Conservation (phyloP, 2,888 invertebrate genomes). For the Drosophila anomalata region DNA sequence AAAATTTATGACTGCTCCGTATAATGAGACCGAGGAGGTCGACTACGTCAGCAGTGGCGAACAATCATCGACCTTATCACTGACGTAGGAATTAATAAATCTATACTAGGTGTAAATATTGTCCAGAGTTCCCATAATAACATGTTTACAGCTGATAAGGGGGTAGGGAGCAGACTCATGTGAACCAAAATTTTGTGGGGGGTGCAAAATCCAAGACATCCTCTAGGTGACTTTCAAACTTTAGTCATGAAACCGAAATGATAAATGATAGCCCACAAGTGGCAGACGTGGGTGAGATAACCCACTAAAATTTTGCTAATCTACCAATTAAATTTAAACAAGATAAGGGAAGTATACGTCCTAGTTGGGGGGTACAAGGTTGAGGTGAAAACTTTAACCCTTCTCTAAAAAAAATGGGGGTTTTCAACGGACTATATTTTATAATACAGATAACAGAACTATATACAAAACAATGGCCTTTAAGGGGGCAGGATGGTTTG, state of each 20-base stretch:
- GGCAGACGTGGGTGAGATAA: conserved; percentile 33
- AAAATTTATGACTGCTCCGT: conserved; percentile 5
- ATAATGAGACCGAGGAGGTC: conserved; percentile 5
- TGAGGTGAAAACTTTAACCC: neutral
- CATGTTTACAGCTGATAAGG: conserved; percentile 68
- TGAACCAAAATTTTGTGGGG: conserved; percentile 13
- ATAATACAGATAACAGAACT: too few species aligned
- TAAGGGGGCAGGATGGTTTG: too few species aligned
- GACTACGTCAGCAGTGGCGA: conserved; percentile 38
- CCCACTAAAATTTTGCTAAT: conserved; percentile 34
- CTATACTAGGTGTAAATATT: conserved; percentile 29
- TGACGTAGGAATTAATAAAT: conserved; percentile 36
- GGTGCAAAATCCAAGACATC: conserved; percentile 41
- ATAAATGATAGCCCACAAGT: conserved; percentile 39
- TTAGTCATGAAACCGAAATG: conserved; percentile 35
- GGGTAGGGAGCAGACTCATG: neutral
- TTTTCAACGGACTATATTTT: too few species aligned
- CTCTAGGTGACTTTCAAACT: conserved; percentile 65
- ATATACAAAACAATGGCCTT: neutral
- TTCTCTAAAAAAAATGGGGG: too few species aligned
- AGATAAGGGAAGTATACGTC: conserved; percentile 21
- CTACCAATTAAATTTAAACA: conserved; percentile 39
- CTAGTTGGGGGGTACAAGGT: conserved; percentile 22
- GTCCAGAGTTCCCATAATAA: conserved; percentile 31
- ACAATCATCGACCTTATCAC: conserved; percentile 32